A percentile compares a stretch with the other conserved stretches of the same genome.
Evolutionary conservation across 64 coral and sea anemone genomes (phyloP).

Genomic region (Dendrophyllia cribrosa): DNA sequence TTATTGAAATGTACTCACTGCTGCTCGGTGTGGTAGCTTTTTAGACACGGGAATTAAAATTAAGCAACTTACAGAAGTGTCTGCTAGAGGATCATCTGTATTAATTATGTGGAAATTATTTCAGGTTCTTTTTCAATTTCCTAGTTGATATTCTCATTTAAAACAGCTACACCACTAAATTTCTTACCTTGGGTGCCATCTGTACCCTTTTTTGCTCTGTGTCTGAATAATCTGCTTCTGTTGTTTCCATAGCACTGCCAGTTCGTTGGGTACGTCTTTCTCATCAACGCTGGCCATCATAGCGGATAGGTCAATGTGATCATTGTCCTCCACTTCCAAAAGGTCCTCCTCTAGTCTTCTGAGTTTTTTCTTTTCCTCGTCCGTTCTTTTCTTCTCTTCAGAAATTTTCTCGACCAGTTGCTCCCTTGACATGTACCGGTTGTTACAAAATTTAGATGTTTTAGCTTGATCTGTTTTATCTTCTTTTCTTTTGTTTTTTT

Average conservation of each 20-base stretch:
- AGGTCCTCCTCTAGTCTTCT: background rate
- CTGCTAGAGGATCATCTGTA: no score
- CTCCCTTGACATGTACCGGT: no score
- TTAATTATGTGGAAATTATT: no score
- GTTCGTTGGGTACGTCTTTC: conserved; percentile 30
- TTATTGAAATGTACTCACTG: no score
- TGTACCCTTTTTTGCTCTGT: conserved; percentile 5
- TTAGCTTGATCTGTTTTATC: no score
- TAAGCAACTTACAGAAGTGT: no score
- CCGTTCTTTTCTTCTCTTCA: background rate
- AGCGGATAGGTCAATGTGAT: background rate
- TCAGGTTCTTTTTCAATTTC: background rate
- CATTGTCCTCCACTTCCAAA: background rate
- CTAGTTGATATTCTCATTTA: background rate
- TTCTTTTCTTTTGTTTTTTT: no score
- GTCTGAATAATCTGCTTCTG: conserved; percentile 43
- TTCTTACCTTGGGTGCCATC: conserved; percentile 62
- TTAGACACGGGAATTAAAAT: no score
- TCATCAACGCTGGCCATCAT: background rate
- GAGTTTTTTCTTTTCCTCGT: background rate
- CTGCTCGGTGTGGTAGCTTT: no score
- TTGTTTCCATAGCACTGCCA: conserved; percentile 39
- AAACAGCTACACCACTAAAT: background rate
- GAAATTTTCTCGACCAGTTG: background rate
- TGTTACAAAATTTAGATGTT: no score